Conservation (phyloP, 37 sponge, comb jelly and placozoan species). For the Beroe forskalii region DNA sequence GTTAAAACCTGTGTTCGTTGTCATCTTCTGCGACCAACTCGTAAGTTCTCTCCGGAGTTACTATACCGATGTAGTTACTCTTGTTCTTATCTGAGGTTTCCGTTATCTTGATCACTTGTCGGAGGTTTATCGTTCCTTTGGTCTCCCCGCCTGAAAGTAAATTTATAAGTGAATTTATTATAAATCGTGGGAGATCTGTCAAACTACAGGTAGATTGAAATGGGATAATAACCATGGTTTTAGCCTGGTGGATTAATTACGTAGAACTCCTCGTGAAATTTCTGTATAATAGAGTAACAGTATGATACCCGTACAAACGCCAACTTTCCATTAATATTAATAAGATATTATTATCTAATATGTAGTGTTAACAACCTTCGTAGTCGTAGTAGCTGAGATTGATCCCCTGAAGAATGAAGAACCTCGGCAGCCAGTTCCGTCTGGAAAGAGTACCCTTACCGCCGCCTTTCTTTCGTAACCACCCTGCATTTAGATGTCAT, state of each 20-base stretch:
- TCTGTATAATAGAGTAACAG: no score
- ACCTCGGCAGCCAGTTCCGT: conserved; percentile 83
- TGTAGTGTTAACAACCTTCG: no score
- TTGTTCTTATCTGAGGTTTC: conserved; percentile 40
- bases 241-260: no score
- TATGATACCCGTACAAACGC: no score
- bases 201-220: not conserved
- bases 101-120: conserved; percentile 24
- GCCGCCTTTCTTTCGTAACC: conserved; percentile 88
- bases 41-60: conserved; percentile 41
- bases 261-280: no score
- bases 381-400: conserved; percentile 76
- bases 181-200: no score
- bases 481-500: no score
- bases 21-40: conserved; percentile 50
- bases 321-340: no score
- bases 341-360: no score
- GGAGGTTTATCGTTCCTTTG: conserved; percentile 25
- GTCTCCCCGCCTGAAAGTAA: conserved; percentile 24
- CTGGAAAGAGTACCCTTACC: conserved; percentile 82
- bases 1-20: conserved; percentile 55
- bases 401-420: conserved; percentile 84
- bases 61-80: conserved; percentile 41
- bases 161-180: no score
- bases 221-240: no score